A percentile compares a stretch with the other conserved stretches of the same genome.
These are phyloP conservation scores for Myotis daubentonii DNA, from an alignment of 2,797 vertebrate species.

Conservation along the genomic window DNA sequence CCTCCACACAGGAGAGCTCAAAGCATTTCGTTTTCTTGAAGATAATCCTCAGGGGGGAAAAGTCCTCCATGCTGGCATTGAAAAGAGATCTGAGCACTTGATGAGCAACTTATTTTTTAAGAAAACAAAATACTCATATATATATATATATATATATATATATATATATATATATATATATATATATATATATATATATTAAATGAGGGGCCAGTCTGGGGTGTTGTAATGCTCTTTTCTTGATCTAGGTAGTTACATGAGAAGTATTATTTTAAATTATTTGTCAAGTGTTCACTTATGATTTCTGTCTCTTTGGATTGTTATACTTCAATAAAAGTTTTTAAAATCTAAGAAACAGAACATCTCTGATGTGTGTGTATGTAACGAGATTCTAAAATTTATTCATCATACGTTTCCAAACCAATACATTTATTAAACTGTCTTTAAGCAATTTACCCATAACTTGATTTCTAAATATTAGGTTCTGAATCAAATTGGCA, in stretches of 20 bases:
- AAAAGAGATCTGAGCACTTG: background rate
- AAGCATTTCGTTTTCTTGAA: constrained; percentile 46
- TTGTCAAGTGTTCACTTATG: background rate
- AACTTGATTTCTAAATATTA: constrained; percentile 1
- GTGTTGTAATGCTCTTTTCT: background rate
- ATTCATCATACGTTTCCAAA: constrained; percentile 14
- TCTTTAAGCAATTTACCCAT: background rate
- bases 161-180: too few relatives aligned
- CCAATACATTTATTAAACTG: background rate
- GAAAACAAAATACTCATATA: background rate
- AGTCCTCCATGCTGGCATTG: background rate
- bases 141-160: too few relatives aligned
- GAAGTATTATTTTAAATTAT: background rate
- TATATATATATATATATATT: too few relatives aligned
- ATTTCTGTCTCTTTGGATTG: background rate
- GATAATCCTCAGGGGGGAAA: background rate
- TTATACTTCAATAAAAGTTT: constrained; percentile 11
- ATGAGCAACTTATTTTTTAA: background rate
- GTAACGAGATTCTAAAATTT: background rate
- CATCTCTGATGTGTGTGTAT: background rate
- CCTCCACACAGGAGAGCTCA: background rate
- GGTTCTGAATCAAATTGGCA: constrained; percentile 27
- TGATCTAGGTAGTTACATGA: background rate
- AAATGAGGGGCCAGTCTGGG: background rate
- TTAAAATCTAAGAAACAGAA: background rate